phyloP scores from a whole-genome alignment of 1,140 invertebrate genomes.

The Drosophila truncata region DNA sequence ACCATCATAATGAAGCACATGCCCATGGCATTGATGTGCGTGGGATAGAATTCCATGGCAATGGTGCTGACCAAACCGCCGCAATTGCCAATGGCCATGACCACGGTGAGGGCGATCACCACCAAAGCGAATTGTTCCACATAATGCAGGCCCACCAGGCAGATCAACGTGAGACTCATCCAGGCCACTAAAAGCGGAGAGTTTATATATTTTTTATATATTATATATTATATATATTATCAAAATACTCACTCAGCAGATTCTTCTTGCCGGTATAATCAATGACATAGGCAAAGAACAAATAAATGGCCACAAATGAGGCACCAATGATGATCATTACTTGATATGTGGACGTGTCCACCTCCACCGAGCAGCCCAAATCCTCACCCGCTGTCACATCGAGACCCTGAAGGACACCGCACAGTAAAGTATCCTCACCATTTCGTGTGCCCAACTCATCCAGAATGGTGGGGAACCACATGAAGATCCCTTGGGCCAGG shows the following conservation, averaged over 20 bases:
- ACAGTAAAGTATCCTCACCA: constrained; percentile 34
- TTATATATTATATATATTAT: too few relatives aligned
- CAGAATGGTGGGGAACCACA: constrained; percentile 85
- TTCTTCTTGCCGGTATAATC: constrained; percentile 73
- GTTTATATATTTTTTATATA: too few relatives aligned
- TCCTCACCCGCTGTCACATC: neutral
- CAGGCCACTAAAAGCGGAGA: constrained; percentile 53
- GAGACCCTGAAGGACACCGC: constrained; percentile 46
- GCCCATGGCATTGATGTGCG: constrained; percentile 85
- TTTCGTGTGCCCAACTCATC: constrained; percentile 54
- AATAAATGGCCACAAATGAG: constrained; percentile 65
- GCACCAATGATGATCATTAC: constrained; percentile 75
- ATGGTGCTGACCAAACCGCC: constrained; percentile 83
- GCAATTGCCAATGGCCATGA: constrained; percentile 81
- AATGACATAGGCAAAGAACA: constrained; percentile 79
- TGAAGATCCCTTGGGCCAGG: constrained; percentile 85
- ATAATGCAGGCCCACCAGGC: constrained; percentile 58
- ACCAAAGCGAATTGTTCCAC: constrained; percentile 53
- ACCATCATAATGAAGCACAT: constrained; percentile 85
- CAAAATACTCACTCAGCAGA: constrained; percentile 64
- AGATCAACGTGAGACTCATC: constrained; percentile 57
- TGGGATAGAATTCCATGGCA: constrained; percentile 85
- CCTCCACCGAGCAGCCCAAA: constrained; percentile 24
- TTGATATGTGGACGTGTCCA: constrained; percentile 61
- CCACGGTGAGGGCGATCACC: constrained; percentile 67